These are phyloP conservation scores for Chrysolina oricalcia DNA, from an alignment of 2,888 invertebrate genomes.

Conservation along the genomic window DNA sequence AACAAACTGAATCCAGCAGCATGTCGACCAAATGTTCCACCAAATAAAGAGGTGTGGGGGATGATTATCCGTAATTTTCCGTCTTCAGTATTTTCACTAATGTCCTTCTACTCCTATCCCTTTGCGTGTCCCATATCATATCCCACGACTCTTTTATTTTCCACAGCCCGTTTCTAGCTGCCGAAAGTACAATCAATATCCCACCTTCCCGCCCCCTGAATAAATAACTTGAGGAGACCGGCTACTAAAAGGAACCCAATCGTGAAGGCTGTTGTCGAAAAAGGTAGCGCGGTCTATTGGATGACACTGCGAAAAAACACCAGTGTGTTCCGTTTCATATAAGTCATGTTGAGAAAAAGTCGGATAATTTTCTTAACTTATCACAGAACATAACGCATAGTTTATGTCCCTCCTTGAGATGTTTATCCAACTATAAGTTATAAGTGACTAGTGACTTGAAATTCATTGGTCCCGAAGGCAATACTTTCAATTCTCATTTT, in stretches of 20 bases:
- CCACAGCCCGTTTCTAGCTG: slow-evolving; percentile 16
- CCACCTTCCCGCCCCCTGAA: neutral
- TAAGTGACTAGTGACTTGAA: too few species aligned
- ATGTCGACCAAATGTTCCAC: neutral
- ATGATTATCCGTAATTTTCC: neutral
- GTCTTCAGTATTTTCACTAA: too few species aligned
- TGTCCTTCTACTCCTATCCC: neutral
- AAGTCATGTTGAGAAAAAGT: too few species aligned
- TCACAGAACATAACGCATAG: too few species aligned
- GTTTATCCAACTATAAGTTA: too few species aligned
- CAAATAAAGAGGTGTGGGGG: neutral
- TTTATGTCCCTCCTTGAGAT: too few species aligned
- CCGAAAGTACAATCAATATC: slow-evolving; percentile 14
- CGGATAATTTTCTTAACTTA: too few species aligned
- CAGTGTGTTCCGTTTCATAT: too few species aligned
- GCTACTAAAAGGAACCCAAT: neutral
- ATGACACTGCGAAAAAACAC: too few species aligned
- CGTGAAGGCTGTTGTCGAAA: neutral
- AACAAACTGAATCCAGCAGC: neutral
- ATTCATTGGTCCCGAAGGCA: too few species aligned
- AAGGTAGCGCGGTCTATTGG: neutral
- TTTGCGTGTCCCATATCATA: neutral
- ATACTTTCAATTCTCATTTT: too few species aligned
- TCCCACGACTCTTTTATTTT: neutral
- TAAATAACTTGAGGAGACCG: neutral